Base-by-base conservation (phyloP, 2,888 invertebrate species). In the Cheilosia pagana region DNA sequence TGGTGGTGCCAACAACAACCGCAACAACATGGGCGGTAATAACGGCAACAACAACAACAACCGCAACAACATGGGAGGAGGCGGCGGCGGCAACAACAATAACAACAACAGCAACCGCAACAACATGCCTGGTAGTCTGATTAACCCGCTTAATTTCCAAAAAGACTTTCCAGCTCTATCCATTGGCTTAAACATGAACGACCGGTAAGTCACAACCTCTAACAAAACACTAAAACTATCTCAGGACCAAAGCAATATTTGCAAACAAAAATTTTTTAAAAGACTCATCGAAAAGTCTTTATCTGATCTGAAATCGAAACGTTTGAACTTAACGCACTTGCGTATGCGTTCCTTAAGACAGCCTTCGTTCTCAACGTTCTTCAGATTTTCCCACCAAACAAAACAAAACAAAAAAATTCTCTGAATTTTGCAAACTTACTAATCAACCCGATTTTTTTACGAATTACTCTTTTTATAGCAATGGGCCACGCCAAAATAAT, bases 161-260 rank as follows among this genome's bases (percentile, higher is more conserved):
- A 87, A 89, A 39, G 90, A 91, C 48, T 91, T 91, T 52, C 91
- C 91, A 2, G 89, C 91, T 3, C 77, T 91, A 65, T 88, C 63
- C 19, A 63, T 53, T 16, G 78, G 74, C 3, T 59, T 62, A 16
- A 83, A 74, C 63, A 78, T 78, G 72, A 83, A 83, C 48, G 78
- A 83, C 48, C 83, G 83, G 83, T 83, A 74, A 83, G 83, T 78
- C 35, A 16, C n/a, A 28, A 23, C 2, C 6, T 14, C 35, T 43
- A 7, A 60, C 14, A 31, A 43, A 67, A 19, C 16, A 65, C 8
- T 19, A 10, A 25, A 25, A 19, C 7, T 45, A 31, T 21, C 16
- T 19, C 16, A 16, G 10, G 16, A 16, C 10, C 28, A 57, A 19
- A 52, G 59, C 59, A 41, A 48, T 39, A 57, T 50, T 52, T 14